These are phyloP conservation scores for Syrphus vitripennis DNA, from an alignment of 2,888 invertebrate genomes.

Conservation along the genomic window DNA sequence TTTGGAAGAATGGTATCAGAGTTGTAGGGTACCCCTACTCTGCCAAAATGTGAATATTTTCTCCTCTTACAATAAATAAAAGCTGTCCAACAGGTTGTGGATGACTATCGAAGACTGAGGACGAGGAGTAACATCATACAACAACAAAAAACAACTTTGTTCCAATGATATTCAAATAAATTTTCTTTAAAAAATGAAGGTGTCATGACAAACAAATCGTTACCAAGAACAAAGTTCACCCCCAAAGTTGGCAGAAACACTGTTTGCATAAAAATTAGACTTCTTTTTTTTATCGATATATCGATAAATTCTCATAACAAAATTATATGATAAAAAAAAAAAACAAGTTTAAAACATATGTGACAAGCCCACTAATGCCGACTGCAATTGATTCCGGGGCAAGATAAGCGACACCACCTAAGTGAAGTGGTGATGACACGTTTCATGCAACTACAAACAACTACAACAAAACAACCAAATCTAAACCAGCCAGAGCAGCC, in stretches of 20 bases:
- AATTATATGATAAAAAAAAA: conserved; percentile 19
- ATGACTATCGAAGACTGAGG: conserved; percentile 12
- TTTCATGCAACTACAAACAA: conserved; percentile 34
- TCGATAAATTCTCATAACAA: conserved; percentile 28
- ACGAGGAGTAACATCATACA: conserved; percentile 2
- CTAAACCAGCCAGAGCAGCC: not conserved
- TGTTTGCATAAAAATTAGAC: not conserved
- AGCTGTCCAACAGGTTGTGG: conserved; percentile 68
- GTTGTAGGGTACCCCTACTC: not conserved
- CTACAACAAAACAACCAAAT: conserved; percentile 29
- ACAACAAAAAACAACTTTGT: not conserved
- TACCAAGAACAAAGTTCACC: conserved; percentile 27
- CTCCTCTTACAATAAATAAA: conserved; percentile 48
- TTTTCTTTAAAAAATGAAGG: not conserved
- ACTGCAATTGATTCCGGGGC: conserved; percentile 8
- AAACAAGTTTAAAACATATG: not conserved
- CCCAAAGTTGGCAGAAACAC: not conserved
- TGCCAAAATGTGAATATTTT: not conserved
- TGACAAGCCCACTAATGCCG: not conserved
- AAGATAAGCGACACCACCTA: conserved; percentile 44
- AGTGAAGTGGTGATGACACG: conserved; percentile 47
- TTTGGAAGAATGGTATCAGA: not conserved
- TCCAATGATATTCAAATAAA: conserved; percentile 18
- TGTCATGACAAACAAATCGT: not conserved
- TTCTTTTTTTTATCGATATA: conserved; percentile 48